phyloP scores from a whole-genome alignment of 2,113 vertebrate genomes.

The Saguinus midas region DNA sequence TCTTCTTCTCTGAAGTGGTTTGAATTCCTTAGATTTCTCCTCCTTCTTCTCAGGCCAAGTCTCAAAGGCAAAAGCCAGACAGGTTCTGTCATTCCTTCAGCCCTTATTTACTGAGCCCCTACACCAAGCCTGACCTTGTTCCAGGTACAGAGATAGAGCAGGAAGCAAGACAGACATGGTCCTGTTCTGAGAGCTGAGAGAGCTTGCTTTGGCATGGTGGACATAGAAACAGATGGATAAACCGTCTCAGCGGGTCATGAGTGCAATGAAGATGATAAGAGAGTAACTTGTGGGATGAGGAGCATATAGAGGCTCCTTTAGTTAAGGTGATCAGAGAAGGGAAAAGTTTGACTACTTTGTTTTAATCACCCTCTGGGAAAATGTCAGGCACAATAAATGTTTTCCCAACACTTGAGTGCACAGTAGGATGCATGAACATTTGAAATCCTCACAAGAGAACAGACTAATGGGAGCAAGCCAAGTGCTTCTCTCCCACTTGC shows the following conservation, averaged over 20 bases:
- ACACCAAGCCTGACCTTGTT: background rate
- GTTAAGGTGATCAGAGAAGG: background rate
- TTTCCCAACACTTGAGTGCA: background rate
- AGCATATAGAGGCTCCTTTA: background rate
- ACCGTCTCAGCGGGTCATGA: background rate
- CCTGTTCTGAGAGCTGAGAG: background rate
- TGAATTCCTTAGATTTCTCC: background rate
- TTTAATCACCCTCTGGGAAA: background rate
- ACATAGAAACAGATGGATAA: too few species aligned
- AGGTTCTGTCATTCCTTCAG: background rate
- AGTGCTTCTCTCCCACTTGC: background rate
- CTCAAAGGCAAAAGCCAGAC: background rate
- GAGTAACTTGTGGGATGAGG: background rate
- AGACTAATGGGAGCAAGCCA: background rate
- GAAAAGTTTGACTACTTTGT: background rate
- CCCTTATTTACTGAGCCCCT: background rate
- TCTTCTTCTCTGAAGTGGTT: background rate
- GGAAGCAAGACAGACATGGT: background rate
- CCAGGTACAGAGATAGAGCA: background rate
- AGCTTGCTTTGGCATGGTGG: background rate
- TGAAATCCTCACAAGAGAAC: background rate
- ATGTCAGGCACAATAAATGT: background rate
- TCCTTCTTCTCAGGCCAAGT: background rate
- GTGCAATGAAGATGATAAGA: background rate
- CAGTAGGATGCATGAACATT: background rate